Percentiles rank a stretch among this genome's conserved stretches.
Evolutionary conservation across 1,140 invertebrate genomes (phyloP).

Genomic region (Dryas iulia): DNA sequence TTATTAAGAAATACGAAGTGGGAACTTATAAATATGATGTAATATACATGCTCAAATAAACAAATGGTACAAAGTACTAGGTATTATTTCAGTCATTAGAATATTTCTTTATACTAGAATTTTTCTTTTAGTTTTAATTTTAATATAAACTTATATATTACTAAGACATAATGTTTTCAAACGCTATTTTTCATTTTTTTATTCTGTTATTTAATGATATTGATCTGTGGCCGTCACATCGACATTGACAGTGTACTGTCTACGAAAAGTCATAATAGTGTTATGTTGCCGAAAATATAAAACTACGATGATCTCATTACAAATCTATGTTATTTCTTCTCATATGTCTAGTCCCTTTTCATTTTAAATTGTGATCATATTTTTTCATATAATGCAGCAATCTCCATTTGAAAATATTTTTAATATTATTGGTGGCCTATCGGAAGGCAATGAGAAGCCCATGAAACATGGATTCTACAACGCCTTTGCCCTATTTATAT

Average conservation of each 20-base stretch:
- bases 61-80: too few relatives aligned
- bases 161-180: too few relatives aligned
- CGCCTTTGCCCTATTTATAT: slow-evolving; percentile 87
- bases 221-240: neutral
- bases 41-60: too few relatives aligned
- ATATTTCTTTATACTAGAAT: too few relatives aligned
- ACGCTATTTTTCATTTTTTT: too few relatives aligned
- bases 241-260: neutral
- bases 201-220: neutral
- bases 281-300: slow-evolving; percentile 34
- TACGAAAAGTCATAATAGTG: slow-evolving; percentile 21
- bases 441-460: slow-evolving; percentile 86
- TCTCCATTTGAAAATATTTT: slow-evolving; percentile 76
- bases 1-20: too few relatives aligned
- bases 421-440: slow-evolving; percentile 72
- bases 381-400: slow-evolving; percentile 55
- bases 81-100: too few relatives aligned
- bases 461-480: slow-evolving; percentile 93
- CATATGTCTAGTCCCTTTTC: slow-evolving; percentile 12
- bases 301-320: slow-evolving; percentile 43
- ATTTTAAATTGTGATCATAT: slow-evolving; percentile 18
- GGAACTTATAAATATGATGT: too few relatives aligned
- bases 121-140: too few relatives aligned
- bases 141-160: neutral
- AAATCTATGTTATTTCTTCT: slow-evolving; percentile 18